These are phyloP conservation scores for Barypeithes pellucidus DNA, from an alignment of 2,888 invertebrate genomes.

Conservation along the genomic window DNA sequence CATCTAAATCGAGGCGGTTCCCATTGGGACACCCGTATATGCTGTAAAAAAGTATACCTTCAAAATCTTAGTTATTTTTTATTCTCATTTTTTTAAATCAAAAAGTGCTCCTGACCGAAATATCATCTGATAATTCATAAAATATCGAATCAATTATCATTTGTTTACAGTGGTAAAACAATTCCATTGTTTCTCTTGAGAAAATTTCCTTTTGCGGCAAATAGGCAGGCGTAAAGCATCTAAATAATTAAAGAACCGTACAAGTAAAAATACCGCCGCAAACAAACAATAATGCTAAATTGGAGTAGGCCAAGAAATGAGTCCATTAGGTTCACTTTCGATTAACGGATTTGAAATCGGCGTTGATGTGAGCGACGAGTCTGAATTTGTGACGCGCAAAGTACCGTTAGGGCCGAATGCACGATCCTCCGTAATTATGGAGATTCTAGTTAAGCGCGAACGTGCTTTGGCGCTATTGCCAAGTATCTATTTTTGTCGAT, in stretches of 20 bases:
- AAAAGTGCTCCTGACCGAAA: background rate
- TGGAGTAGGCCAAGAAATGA: slow-evolving; percentile 67
- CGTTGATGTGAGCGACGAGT: slow-evolving; percentile 46
- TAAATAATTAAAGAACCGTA: slow-evolving; percentile 39
- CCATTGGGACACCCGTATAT: too few relatives aligned
- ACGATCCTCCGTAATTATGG: slow-evolving; percentile 33
- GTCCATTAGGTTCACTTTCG: slow-evolving; percentile 67
- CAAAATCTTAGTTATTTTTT: too few relatives aligned
- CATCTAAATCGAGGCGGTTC: too few relatives aligned
- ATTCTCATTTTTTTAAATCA: background rate
- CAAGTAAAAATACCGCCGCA: slow-evolving; percentile 41
- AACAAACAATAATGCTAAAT: slow-evolving; percentile 55
- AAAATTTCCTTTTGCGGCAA: slow-evolving; percentile 36
- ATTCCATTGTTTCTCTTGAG: slow-evolving; percentile 30
- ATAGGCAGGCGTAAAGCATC: slow-evolving; percentile 45
- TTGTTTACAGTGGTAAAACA: slow-evolving; percentile 22
- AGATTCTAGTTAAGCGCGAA: slow-evolving; percentile 15
- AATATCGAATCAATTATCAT: background rate
- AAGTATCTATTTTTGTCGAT: slow-evolving; percentile 1
- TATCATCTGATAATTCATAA: background rate
- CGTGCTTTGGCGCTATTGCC: slow-evolving; percentile 12
- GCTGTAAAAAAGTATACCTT: too few relatives aligned
- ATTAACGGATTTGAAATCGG: slow-evolving; percentile 64
- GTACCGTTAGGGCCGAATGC: slow-evolving; percentile 58
- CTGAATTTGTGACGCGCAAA: slow-evolving; percentile 59